Percentiles rank a stretch among this genome's conserved stretches.
phyloP scores from a whole-genome alignment of 2,113 vertebrate genomes.

The Urocolius indicus region DNA sequence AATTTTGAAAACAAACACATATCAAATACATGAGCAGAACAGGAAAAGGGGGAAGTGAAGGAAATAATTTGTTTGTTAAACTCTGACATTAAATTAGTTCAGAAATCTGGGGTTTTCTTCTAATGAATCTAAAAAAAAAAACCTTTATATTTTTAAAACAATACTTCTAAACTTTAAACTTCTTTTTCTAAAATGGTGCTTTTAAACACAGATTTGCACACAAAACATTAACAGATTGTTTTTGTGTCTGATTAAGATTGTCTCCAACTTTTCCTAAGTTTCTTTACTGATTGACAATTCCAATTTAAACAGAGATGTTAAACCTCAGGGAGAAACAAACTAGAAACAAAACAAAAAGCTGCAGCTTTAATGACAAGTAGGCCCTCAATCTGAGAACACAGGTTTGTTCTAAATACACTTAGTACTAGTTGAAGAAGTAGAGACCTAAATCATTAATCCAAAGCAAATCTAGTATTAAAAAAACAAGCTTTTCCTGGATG shows the following conservation, averaged over 20 bases:
- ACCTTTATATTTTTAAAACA: neutral
- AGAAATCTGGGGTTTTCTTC: neutral
- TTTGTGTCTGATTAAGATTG: neutral
- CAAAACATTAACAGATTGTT: neutral
- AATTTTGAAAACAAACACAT: neutral
- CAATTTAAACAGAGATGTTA: neutral
- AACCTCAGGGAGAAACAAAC: neutral
- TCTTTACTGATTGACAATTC: neutral
- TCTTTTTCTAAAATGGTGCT: neutral
- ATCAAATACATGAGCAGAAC: neutral
- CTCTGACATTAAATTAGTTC: neutral
- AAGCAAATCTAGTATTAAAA: slow-evolving; percentile 19
- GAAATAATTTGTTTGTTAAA: neutral
- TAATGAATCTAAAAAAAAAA: neutral
- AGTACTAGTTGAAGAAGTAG: neutral
- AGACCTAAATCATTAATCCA: neutral
- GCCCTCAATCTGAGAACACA: neutral
- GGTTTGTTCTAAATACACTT: neutral
- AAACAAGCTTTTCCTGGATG: neutral
- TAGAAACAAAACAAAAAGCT: neutral
- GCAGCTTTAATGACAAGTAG: neutral
- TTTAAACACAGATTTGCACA: neutral
- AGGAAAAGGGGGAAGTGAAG: neutral
- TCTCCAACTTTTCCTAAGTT: neutral
- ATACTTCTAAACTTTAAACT: neutral